These are phyloP conservation scores for Onychorhynchus coronatus DNA, from an alignment of 2,113 vertebrate genomes.

Conservation along the genomic window DNA sequence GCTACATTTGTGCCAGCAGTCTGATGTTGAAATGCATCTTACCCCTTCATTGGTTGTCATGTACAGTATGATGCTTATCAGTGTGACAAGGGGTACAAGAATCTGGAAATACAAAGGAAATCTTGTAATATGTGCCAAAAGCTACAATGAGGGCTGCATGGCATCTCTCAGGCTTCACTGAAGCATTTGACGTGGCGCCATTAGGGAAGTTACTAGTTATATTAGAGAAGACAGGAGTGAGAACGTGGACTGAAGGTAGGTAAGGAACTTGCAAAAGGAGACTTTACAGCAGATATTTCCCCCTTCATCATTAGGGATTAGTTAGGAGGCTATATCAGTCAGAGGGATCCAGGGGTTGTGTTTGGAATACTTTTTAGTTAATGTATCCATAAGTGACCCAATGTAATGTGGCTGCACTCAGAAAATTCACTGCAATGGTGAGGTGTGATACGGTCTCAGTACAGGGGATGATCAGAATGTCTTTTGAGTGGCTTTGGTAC, in stretches of 20 bases:
- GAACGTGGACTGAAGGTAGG: background rate
- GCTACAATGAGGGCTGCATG: background rate
- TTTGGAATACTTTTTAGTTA: background rate
- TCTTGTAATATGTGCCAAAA: background rate
- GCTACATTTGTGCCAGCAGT: accelerated
- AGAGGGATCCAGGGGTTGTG: background rate
- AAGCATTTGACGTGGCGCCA: background rate
- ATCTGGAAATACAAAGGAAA: background rate
- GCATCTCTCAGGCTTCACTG: background rate
- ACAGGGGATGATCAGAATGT: background rate
- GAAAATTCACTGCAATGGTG: background rate
- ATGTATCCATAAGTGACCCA: background rate
- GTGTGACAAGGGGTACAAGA: background rate
- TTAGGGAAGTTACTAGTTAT: background rate
- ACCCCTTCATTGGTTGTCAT: background rate
- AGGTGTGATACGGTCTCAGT: background rate
- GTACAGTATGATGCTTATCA: background rate
- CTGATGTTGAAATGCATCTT: background rate
- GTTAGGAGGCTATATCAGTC: background rate
- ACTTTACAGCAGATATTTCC: background rate
- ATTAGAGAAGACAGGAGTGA: background rate
- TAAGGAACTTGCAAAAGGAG: background rate
- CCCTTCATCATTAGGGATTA: background rate
- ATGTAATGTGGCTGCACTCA: background rate
- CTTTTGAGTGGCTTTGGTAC: background rate